These are phyloP conservation scores for Pogonomyrmex californicus DNA, from an alignment of 1,140 invertebrate genomes.

Conservation along the genomic window DNA sequence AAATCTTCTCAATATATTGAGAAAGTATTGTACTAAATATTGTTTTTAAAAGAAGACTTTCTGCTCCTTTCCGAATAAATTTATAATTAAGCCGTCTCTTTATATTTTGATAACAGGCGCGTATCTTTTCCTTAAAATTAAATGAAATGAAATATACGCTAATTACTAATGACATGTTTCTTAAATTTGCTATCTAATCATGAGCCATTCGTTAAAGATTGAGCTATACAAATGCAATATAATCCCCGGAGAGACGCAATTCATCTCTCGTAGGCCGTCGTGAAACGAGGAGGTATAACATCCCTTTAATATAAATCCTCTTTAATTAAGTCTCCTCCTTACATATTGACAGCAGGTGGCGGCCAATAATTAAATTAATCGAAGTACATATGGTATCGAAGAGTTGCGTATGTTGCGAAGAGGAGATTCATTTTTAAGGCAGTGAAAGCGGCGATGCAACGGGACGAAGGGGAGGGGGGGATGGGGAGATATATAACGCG, in stretches of 20 bases:
- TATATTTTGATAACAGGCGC: not conserved
- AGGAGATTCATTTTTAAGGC: slow-evolving; percentile 42
- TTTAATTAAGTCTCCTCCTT: slow-evolving; percentile 40
- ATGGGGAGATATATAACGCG: slow-evolving; percentile 54
- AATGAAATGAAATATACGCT: not conserved
- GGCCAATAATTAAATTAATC: slow-evolving; percentile 58
- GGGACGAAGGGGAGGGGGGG: not conserved
- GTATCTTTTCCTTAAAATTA: not conserved
- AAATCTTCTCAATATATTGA: too few species aligned
- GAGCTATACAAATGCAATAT: slow-evolving; percentile 13
- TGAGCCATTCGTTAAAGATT: slow-evolving; percentile 25
- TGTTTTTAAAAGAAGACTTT: not conserved
- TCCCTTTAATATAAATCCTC: slow-evolving; percentile 43
- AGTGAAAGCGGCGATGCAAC: slow-evolving; percentile 31
- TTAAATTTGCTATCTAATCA: slow-evolving; percentile 14
- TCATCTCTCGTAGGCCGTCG: not conserved
- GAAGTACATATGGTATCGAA: slow-evolving; percentile 21
- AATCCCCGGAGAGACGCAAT: slow-evolving; percentile 22
- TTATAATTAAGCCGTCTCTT: not conserved
- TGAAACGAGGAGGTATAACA: slow-evolving; percentile 41
- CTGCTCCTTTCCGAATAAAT: not conserved
- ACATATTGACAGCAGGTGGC: slow-evolving; percentile 42
- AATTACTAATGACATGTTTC: not conserved
- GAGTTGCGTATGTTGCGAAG: slow-evolving; percentile 33
- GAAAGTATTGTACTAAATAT: not conserved